phyloP scores from a whole-genome alignment of 2,797 vertebrate species.

The Manis pentadactyla region DNA sequence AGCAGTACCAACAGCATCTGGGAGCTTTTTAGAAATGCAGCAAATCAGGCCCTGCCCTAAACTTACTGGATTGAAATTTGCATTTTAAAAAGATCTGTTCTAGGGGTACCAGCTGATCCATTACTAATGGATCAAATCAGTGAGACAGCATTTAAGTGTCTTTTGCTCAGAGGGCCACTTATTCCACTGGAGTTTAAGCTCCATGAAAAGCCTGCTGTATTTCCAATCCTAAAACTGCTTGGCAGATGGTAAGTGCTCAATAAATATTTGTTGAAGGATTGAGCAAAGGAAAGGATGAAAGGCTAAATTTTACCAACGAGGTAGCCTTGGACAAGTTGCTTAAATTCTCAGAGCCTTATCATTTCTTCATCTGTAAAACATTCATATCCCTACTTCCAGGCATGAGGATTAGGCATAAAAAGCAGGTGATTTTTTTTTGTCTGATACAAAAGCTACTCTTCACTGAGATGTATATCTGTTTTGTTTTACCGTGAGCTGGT shows the following conservation, averaged over 20 bases:
- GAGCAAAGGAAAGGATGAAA: slow-evolving; percentile 50
- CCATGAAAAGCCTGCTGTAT: not conserved
- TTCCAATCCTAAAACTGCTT: slow-evolving; percentile 33
- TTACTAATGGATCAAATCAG: slow-evolving; percentile 2
- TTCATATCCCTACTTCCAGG: not conserved
- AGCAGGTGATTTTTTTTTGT: not conserved
- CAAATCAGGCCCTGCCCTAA: not conserved
- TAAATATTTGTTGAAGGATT: slow-evolving; percentile 43
- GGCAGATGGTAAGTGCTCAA: not conserved
- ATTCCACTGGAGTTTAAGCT: slow-evolving; percentile 20
- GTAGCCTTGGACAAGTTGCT: slow-evolving; percentile 26
- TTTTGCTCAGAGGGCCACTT: slow-evolving; percentile 38
- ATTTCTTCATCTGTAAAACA: slow-evolving; percentile 45
- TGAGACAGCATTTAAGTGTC: slow-evolving; percentile 1
- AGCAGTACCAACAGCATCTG: not conserved
- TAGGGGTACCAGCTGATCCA: not conserved
- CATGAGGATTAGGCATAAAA: slow-evolving; percentile 40
- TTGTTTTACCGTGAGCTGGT: not conserved
- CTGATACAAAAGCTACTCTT: not conserved
- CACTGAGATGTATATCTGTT: slow-evolving; percentile 1
- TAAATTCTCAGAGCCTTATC: slow-evolving; percentile 17
- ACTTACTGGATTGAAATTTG: not conserved
- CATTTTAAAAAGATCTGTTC: not conserved
- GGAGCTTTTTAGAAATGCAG: not conserved
- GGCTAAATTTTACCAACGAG: slow-evolving; percentile 1